These are phyloP conservation scores for Charanyca ferruginea DNA, from an alignment of 2,888 invertebrate species.

Conservation along the genomic window DNA sequence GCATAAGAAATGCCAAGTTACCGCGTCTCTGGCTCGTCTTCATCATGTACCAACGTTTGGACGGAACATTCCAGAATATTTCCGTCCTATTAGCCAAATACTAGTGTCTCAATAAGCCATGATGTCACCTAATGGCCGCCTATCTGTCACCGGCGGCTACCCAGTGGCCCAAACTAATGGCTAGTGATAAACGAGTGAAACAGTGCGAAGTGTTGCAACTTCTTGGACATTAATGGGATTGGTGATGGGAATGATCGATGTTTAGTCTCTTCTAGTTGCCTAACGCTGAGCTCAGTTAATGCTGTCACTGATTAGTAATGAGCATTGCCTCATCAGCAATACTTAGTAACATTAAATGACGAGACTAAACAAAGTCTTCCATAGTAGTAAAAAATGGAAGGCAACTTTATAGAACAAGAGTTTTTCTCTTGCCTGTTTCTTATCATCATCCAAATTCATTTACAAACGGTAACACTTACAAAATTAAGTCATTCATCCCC, in stretches of 20 bases:
- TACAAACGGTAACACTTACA: too few relatives aligned
- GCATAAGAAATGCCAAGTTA: not conserved
- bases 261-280: slow-evolving; percentile 3
- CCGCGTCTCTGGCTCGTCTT: not conserved
- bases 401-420: too few relatives aligned
- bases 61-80: slow-evolving; percentile 15
- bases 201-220: slow-evolving; percentile 21
- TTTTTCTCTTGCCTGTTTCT: too few relatives aligned
- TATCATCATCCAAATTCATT: too few relatives aligned
- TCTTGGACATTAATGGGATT: slow-evolving; percentile 18
- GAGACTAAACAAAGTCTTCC: too few relatives aligned
- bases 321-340: not conserved
- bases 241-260: slow-evolving; percentile 28
- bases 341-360: not conserved
- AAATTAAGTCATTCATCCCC: too few relatives aligned
- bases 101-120: slow-evolving; percentile 34
- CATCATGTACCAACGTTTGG: not conserved
- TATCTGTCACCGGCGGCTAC: slow-evolving; percentile 33
- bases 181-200: slow-evolving; percentile 33
- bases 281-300: not conserved
- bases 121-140: slow-evolving; percentile 60
- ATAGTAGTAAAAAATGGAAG: too few relatives aligned
- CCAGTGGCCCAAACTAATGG: slow-evolving; percentile 43
- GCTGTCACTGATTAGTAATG: not conserved
- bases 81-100: slow-evolving; percentile 12